Evolutionary conservation across 2,797 vertebrate genomes (phyloP).

Genomic region (Anguilla marmorata): DNA sequence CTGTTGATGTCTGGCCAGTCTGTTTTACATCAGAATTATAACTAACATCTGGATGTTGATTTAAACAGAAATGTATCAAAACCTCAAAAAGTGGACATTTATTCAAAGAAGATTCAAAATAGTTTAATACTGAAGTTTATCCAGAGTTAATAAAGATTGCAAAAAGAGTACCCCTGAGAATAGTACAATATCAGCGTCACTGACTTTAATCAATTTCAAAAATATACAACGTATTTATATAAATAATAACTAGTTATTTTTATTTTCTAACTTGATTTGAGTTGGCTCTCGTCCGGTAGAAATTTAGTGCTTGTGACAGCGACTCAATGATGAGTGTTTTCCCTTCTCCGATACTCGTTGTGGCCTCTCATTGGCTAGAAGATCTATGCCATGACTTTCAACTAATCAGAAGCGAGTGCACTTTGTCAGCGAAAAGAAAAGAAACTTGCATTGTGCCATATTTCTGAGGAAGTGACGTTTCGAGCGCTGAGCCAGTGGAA

Average conservation of each 20-base stretch:
- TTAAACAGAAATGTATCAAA: background rate
- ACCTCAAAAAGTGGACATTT: background rate
- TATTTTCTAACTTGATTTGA: background rate
- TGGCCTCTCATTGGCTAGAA: background rate
- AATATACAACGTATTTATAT: no score
- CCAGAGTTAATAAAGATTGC: no score
- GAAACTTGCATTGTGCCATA: background rate
- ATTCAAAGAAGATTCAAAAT: no score
- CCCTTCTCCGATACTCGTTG: background rate
- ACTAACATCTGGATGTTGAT: background rate
- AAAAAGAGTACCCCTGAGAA: no score
- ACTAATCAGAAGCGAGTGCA: background rate
- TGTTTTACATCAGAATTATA: background rate
- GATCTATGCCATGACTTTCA: background rate
- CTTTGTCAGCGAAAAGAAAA: background rate
- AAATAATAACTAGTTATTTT: no score
- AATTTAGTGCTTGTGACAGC: background rate
- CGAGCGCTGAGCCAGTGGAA: background rate
- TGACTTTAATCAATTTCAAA: no score
- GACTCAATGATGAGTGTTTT: background rate
- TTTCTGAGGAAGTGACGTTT: conserved; percentile 32
- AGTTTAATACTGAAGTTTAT: no score
- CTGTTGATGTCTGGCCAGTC: background rate
- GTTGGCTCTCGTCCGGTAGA: background rate
- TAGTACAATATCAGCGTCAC: no score